Evolutionary conservation across 2,797 vertebrate species (phyloP).

Genomic region (Onychomys arenicola): DNA sequence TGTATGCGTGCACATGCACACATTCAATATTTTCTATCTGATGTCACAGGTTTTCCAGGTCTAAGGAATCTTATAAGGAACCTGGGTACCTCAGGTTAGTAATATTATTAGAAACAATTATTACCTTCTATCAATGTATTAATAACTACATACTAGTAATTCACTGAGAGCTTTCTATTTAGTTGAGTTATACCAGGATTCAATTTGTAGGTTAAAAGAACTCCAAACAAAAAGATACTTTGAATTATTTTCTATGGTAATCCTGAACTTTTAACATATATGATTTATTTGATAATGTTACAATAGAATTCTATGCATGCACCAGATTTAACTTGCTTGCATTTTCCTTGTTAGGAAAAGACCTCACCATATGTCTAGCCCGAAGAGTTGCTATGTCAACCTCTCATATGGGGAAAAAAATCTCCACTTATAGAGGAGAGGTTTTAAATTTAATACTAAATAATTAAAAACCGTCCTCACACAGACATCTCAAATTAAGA

Average conservation of each 20-base stretch:
- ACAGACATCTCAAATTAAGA: slow-evolving; percentile 81
- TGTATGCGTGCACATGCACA: background rate
- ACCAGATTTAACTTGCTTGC: slow-evolving; percentile 62
- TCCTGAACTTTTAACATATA: slow-evolving; percentile 43
- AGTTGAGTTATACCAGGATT: background rate
- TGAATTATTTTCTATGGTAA: background rate
- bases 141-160: slow-evolving; percentile 30
- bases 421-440: slow-evolving; percentile 60
- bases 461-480: slow-evolving; percentile 79
- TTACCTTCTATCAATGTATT: background rate
- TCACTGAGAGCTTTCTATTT: slow-evolving; percentile 17
- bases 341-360: slow-evolving; percentile 60
- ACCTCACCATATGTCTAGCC: slow-evolving; percentile 60
- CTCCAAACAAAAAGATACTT: slow-evolving; percentile 18
- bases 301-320: slow-evolving; percentile 40
- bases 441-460: slow-evolving; percentile 80
- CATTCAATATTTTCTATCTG: background rate
- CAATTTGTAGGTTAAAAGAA: slow-evolving; percentile 22
- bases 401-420: slow-evolving; percentile 56
- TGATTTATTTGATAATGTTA: background rate
- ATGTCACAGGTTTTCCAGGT: slow-evolving; percentile 21
- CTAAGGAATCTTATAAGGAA: background rate
- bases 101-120: slow-evolving; percentile 16
- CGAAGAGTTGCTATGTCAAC: slow-evolving; percentile 24
- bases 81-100: background rate